These are phyloP conservation scores for Thymelicus sylvestris DNA, from an alignment of 2,888 invertebrate species.

Conservation along the genomic window DNA sequence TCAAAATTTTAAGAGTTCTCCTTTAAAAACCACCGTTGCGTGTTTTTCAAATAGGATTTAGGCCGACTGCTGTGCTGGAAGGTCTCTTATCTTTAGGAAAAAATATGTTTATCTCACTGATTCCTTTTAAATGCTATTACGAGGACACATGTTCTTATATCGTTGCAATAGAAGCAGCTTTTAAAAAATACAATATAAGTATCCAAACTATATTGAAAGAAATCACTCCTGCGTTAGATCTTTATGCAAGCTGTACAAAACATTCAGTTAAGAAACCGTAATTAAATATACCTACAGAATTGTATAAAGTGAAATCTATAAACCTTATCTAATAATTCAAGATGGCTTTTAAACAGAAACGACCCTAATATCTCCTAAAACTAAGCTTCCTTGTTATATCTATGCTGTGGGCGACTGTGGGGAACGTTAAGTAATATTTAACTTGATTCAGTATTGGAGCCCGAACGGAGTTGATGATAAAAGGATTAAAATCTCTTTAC, in stretches of 20 bases:
- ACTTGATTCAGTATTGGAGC: constrained; percentile 27
- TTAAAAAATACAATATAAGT: not conserved
- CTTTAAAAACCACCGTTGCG: constrained; percentile 79
- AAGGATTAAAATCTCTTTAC: constrained; percentile 24
- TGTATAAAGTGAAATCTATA: not conserved
- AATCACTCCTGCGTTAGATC: not conserved
- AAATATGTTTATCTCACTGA: constrained; percentile 40
- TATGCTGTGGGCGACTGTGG: not conserved
- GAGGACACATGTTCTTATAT: constrained; percentile 55
- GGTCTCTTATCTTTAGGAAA: constrained; percentile 68
- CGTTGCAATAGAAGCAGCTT: not conserved
- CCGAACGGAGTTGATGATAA: constrained; percentile 13
- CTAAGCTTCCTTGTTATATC: constrained; percentile 17
- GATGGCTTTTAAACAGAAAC: constrained; percentile 5
- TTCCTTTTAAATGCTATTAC: constrained; percentile 70
- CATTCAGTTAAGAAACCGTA: not conserved
- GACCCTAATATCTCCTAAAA: constrained; percentile 11
- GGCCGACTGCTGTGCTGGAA: constrained; percentile 55
- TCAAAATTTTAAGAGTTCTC: constrained; percentile 59
- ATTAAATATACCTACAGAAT: not conserved
- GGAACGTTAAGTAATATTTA: constrained; percentile 33
- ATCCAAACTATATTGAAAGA: constrained; percentile 2
- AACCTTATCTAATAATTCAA: constrained; percentile 6
- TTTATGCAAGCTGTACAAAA: not conserved
- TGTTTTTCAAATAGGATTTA: constrained; percentile 78